phyloP scores from a whole-genome alignment of 2,113 vertebrate genomes.

The Girardinichthys multiradiatus region DNA sequence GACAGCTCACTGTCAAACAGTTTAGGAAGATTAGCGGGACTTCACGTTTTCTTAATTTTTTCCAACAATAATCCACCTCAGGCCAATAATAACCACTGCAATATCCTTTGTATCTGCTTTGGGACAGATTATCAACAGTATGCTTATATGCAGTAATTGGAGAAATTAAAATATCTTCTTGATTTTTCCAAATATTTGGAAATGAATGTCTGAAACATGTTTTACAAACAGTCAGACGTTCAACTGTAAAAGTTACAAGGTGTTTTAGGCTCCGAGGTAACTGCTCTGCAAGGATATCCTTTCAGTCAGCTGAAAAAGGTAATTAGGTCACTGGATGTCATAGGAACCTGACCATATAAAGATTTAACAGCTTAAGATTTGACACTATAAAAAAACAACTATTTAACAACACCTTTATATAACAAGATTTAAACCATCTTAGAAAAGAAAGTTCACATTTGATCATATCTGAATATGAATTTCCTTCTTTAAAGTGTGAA shows the following conservation, averaged over 20 bases:
- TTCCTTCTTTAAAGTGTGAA: background rate
- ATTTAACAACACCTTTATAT: background rate
- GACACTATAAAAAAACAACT: background rate
- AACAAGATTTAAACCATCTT: background rate
- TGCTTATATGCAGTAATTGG: slow-evolving; percentile 19
- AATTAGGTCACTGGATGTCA: no score
- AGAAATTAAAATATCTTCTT: slow-evolving; percentile 37
- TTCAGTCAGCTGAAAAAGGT: background rate
- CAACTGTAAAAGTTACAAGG: background rate
- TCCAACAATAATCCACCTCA: slow-evolving; percentile 63
- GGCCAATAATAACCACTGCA: slow-evolving; percentile 59
- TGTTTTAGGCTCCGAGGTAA: background rate
- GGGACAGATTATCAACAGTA: slow-evolving; percentile 25
- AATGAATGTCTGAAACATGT: background rate
- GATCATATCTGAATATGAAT: background rate
- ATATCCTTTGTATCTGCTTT: slow-evolving; percentile 21
- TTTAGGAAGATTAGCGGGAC: slow-evolving; percentile 77
- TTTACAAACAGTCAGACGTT: background rate
- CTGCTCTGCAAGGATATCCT: background rate
- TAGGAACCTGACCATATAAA: background rate
- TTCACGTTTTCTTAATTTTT: slow-evolving; percentile 74
- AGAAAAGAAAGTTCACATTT: background rate
- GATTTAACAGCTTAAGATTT: background rate
- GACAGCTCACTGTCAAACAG: slow-evolving; percentile 71
- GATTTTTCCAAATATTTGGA: background rate